A percentile compares a stretch with the other conserved stretches of the same genome.
Evolutionary conservation across 1,140 invertebrate species (phyloP).

Genomic region (Drosophila nikananu): DNA sequence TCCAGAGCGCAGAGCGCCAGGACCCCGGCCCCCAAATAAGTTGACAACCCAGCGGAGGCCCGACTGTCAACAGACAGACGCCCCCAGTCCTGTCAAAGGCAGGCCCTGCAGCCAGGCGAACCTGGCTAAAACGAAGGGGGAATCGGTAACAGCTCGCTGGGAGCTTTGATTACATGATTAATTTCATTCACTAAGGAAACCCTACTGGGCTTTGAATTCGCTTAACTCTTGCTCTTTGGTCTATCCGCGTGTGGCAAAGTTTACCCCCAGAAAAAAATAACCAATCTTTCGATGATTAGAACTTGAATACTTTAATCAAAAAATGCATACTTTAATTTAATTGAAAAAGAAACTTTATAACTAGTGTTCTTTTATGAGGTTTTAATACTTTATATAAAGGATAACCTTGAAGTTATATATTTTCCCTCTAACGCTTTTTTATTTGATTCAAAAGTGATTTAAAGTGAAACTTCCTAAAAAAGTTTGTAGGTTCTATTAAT

Average conservation of each 20-base stretch:
- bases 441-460: neutral
- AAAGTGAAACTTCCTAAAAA: neutral
- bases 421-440: no score
- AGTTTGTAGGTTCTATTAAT: no score
- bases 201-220: constrained; percentile 5
- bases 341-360: no score
- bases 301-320: no score
- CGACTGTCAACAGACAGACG: constrained; percentile 64
- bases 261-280: neutral
- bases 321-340: no score
- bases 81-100: constrained; percentile 41
- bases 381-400: neutral
- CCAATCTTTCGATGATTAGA: neutral
- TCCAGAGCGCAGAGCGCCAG: neutral
- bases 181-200: constrained; percentile 23
- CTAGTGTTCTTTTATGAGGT: neutral
- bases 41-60: constrained; percentile 59
- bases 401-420: no score
- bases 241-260: neutral
- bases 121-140: constrained; percentile 27
- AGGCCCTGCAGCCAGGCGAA: constrained; percentile 27
- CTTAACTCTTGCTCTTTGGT: constrained; percentile 7
- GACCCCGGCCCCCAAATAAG: constrained; percentile 54
- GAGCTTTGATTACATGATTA: constrained; percentile 49
- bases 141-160: constrained; percentile 20